Conservation (phyloP, 1,140 invertebrate genomes). For the Bicyclus anynana region DNA sequence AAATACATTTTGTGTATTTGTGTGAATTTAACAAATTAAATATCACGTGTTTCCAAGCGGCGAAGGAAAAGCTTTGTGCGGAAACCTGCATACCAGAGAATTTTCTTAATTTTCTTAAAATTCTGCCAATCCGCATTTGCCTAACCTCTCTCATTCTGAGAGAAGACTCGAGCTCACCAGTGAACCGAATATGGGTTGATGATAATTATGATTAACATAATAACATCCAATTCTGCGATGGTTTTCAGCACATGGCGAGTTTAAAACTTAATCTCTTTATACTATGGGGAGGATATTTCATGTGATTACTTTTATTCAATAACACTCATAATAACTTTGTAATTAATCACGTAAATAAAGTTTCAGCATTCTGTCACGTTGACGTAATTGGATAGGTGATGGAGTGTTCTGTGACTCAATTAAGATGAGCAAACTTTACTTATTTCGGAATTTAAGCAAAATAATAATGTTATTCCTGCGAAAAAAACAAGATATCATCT, state of each 20-base stretch:
- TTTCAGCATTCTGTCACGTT: background rate
- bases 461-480: background rate
- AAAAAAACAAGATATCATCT: background rate
- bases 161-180: too few species aligned
- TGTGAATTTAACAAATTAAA: too few species aligned
- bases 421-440: conserved; percentile 5
- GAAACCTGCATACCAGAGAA: too few species aligned
- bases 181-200: too few species aligned
- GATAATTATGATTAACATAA: too few species aligned
- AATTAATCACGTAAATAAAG: conserved; percentile 6
- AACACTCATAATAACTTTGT: background rate
- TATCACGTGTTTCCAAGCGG: too few species aligned
- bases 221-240: too few species aligned
- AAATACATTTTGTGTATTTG: too few species aligned
- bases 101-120: too few species aligned
- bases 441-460: background rate
- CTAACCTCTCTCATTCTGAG: too few species aligned
- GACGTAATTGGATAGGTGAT: conserved; percentile 6
- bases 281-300: background rate
- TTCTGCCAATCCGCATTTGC: too few species aligned
- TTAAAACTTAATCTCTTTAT: background rate
- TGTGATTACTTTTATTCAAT: background rate
- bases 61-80: too few species aligned
- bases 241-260: background rate
- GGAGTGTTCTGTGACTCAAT: conserved; percentile 6